Evolutionary conservation across 2,797 vertebrate species (phyloP).

Genomic region (Clarias pachynema): DNA sequence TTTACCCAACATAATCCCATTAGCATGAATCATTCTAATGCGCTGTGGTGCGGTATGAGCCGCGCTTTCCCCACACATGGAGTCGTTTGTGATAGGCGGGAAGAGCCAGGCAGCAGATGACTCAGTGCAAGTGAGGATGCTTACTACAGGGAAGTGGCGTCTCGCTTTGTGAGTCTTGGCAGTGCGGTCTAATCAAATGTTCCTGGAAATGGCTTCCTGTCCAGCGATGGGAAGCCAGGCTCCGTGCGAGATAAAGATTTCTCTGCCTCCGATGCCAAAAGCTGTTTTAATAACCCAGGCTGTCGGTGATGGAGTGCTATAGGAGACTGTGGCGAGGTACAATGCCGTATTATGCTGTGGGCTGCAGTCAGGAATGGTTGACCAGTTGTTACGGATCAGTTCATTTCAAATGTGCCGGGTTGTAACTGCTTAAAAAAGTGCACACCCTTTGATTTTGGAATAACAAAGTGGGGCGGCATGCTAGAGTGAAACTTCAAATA

Average conservation of each 20-base stretch:
- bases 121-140: constrained; percentile 46
- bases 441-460: constrained; percentile 8
- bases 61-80: constrained; percentile 25
- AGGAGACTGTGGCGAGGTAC: constrained; percentile 15
- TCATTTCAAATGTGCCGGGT: constrained; percentile 25
- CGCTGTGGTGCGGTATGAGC: constrained; percentile 26
- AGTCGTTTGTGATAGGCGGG: constrained; percentile 26
- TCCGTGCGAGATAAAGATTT: constrained; percentile 55
- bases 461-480: not conserved
- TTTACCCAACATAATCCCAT: constrained; percentile 45
- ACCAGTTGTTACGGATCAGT: constrained; percentile 35
- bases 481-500: not conserved
- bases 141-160: constrained; percentile 51
- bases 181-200: constrained; percentile 59
- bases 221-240: constrained; percentile 46
- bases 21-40: constrained; percentile 55
- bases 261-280: constrained; percentile 51
- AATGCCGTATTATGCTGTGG: constrained; percentile 17
- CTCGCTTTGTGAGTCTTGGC: constrained; percentile 58
- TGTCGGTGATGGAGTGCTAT: constrained; percentile 42
- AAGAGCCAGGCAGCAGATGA: constrained; percentile 38
- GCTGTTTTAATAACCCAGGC: constrained; percentile 56
- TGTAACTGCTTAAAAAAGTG: constrained; percentile 22
- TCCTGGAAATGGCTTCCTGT: constrained; percentile 62
- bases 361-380: constrained; percentile 9